These are phyloP conservation scores for Diuraphis noxia DNA, from an alignment of 1,140 invertebrate genomes.

Conservation along the genomic window DNA sequence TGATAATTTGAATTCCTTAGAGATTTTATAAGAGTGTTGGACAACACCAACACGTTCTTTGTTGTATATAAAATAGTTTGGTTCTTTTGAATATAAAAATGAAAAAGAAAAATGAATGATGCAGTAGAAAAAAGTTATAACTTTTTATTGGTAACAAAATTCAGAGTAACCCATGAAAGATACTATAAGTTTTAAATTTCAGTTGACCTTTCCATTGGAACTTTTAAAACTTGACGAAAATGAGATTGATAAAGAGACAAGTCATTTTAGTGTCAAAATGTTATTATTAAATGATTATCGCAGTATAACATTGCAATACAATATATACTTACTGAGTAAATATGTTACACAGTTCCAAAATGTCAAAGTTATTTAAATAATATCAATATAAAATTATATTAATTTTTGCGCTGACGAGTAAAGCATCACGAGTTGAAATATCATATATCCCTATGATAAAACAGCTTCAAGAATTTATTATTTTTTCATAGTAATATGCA, in stretches of 20 bases:
- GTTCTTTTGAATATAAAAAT: neutral
- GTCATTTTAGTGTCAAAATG: neutral
- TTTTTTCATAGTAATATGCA: neutral
- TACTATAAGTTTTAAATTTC: conserved; percentile 41
- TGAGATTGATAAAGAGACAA: neutral
- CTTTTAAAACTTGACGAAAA: neutral
- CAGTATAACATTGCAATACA: neutral
- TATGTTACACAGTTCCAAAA: neutral
- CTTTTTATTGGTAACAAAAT: conserved; percentile 27
- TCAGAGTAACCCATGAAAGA: neutral
- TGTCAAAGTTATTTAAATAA: neutral
- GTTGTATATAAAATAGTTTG: neutral
- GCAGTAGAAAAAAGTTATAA: neutral
- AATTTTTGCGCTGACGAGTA: neutral
- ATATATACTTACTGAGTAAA: no score
- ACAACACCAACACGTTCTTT: neutral
- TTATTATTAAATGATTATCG: neutral
- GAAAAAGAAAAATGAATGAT: neutral
- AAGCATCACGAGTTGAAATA: no score
- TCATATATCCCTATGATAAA: no score
- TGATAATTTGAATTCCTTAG: neutral
- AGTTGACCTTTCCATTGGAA: neutral
- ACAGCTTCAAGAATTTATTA: no score
- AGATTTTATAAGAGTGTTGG: neutral
- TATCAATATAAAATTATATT: neutral